Base-by-base conservation (phyloP, 2,888 invertebrate species). In the Selenia dentaria region DNA sequence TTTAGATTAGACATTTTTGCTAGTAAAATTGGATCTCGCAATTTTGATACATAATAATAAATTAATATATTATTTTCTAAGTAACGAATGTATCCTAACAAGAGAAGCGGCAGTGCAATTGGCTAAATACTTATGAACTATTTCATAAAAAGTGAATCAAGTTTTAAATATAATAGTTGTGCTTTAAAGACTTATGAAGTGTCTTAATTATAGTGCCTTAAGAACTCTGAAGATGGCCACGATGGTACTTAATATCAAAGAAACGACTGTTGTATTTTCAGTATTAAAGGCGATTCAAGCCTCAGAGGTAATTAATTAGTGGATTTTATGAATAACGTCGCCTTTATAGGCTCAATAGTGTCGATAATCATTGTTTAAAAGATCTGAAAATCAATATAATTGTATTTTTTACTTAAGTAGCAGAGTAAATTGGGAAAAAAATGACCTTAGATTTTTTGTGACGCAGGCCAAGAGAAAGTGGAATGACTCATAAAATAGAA, bases 41-140 rank as follows among this genome's bases (percentile, higher is more conserved):
- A 73, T 67, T 74, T 75, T 70, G 64, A 76, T 74, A 73, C 70
- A 79, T 77, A 79, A 77, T 83, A 80, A 79, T 79, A 79, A 80
- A 84, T 80, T 83, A 86, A 85, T 85, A 77, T 79, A 79, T 70
- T 70, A 74, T 69, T 79, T 62, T 67, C 32, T 79, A 78, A 79
- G 79, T 75, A 74, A 83, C 72, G 73, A 79, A 75, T 81, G 78
- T 80, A 78, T 76, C 74, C 75, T 84, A 83, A 84, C 80, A 78
- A 67, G 62, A 42, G 33, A 33, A 35, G 67, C 69, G 67, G 70
- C 65, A 73, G 78, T 54, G 39, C 32, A 35, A 43, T 49, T 51
- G 51, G 49, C 40, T 36, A 37, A 53, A 49, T 43, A 56, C 53
- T 46, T 62, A 59, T 51, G 41, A 48, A 47, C 35, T 47, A 61